Conservation (phyloP, 2,888 invertebrate genomes). For the Erpobdella octoculata region DNA sequence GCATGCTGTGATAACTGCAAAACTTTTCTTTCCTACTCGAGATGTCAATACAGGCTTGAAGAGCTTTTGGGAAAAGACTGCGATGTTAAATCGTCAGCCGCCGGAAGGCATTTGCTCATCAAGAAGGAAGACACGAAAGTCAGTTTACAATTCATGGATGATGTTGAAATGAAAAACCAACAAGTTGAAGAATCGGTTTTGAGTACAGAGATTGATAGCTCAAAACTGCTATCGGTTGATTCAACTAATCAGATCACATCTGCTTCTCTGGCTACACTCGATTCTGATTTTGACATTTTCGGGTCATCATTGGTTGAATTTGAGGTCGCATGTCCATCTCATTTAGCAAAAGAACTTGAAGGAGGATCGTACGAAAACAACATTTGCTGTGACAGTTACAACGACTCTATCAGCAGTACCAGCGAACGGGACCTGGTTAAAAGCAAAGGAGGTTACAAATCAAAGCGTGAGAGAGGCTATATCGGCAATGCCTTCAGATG, state of each 20-base stretch:
- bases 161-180: not conserved
- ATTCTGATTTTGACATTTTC: constrained; percentile 6
- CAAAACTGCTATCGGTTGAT: not conserved
- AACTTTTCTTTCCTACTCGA: not conserved
- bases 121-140: not conserved
- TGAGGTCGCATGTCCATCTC: constrained; percentile 3
- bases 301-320: constrained; percentile 3
- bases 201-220: not conserved
- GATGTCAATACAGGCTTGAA: not conserved
- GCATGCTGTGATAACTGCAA: constrained; percentile 1
- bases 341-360: not conserved
- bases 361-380: constrained; percentile 8
- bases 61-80: too few species aligned
- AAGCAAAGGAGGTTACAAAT: too few species aligned
- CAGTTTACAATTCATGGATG: not conserved
- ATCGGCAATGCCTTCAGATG: not conserved
- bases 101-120: not conserved
- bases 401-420: not conserved
- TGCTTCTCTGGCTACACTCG: constrained; percentile 9
- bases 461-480: not conserved
- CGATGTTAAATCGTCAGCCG: not conserved
- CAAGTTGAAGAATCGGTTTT: not conserved
- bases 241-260: not conserved
- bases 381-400: not conserved
- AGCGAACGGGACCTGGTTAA: too few species aligned